Percentiles rank a stretch among this genome's conserved stretches.
Conservation (phyloP, 2,113 vertebrate genomes). For the Suncus etruscus region DNA sequence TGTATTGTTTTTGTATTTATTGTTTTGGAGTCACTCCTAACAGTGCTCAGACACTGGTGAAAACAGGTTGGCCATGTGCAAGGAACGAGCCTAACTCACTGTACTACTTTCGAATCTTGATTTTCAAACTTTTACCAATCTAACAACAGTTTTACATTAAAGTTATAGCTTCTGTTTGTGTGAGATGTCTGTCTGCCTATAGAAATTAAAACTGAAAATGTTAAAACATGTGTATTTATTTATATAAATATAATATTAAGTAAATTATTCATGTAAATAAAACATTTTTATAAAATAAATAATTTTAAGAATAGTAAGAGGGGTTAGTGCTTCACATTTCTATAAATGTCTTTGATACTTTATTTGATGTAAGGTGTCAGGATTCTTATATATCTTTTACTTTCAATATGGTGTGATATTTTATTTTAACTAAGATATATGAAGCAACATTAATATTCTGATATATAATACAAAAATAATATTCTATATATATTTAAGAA, state of each 20-base stretch:
- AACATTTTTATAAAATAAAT: not conserved
- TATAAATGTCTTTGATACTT: not conserved
- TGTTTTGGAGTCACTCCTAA: too few relatives aligned
- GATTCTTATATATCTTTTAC: not conserved
- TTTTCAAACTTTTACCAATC: too few relatives aligned
- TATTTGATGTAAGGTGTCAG: not conserved
- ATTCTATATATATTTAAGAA: not conserved
- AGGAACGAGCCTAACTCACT: too few relatives aligned
- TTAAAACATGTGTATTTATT: conserved; percentile 3
- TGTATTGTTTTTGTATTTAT: not conserved
- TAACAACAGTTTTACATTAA: not conserved
- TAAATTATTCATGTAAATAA: not conserved
- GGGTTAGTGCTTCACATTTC: not conserved
- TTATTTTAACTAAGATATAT: not conserved
- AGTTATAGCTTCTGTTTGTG: not conserved
- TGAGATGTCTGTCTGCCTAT: not conserved
- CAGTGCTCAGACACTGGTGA: too few relatives aligned
- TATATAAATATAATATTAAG: not conserved
- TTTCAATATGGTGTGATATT: not conserved
- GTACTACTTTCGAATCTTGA: too few relatives aligned
- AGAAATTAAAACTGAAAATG: not conserved
- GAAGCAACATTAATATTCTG: too few relatives aligned
- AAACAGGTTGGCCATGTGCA: too few relatives aligned
- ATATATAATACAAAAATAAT: too few relatives aligned
- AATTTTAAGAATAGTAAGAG: conserved; percentile 13